A percentile compares a stretch with the other conserved stretches of the same genome.
Evolutionary conservation across 2,113 vertebrate species (phyloP).

Genomic region (Myrmecobius fasciatus): DNA sequence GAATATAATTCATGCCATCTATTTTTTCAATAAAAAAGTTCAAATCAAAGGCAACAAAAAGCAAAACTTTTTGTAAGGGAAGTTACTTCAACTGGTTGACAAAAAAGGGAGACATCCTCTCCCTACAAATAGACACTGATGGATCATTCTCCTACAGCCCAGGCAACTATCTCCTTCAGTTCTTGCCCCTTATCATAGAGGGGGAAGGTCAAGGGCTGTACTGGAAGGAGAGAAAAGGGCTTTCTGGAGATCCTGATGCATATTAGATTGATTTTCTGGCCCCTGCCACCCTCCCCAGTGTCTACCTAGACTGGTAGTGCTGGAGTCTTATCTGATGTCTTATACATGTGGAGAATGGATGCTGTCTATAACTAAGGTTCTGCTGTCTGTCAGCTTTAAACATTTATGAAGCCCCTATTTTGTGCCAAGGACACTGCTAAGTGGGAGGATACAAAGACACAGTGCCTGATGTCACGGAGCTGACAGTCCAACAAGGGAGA

Average conservation of each 20-base stretch:
- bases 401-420: background rate
- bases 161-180: background rate
- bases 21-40: background rate
- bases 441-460: background rate
- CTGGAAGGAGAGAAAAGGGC: background rate
- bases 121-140: background rate
- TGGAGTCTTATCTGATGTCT: background rate
- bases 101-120: background rate
- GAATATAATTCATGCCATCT: background rate
- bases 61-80: background rate
- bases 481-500: background rate
- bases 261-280: background rate
- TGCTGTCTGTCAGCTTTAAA: background rate
- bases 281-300: too few relatives aligned
- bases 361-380: too few relatives aligned
- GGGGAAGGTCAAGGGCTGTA: background rate
- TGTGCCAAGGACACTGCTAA: background rate
- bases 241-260: background rate
- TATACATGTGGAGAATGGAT: background rate
- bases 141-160: background rate
- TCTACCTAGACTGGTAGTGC: background rate
- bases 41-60: background rate
- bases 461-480: background rate
- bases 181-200: background rate
- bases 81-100: background rate